Conservation (phyloP, 2,113 vertebrate genomes). For the Hystrix cristata region DNA sequence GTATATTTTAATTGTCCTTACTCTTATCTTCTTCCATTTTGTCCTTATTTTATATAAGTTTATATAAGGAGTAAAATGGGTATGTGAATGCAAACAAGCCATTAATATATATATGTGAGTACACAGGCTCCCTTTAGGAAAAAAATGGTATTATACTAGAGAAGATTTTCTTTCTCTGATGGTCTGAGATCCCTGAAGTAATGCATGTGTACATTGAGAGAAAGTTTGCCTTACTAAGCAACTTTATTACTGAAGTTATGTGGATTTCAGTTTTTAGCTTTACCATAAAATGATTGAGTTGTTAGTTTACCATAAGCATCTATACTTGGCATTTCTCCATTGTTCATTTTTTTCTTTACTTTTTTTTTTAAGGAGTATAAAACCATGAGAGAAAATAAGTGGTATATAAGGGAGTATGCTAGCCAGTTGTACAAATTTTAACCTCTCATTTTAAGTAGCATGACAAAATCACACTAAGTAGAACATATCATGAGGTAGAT, state of each 20-base stretch:
- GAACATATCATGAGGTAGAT: neutral
- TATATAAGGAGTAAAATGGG: constrained; percentile 58
- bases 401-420: neutral
- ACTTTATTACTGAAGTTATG: neutral
- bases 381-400: constrained; percentile 6
- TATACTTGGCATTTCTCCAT: constrained; percentile 9
- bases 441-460: constrained; percentile 12
- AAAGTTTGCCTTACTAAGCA: neutral
- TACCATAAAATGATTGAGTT: constrained; percentile 33
- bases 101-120: constrained; percentile 17
- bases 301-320: neutral
- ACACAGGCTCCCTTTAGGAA: constrained; percentile 20
- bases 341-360: constrained; percentile 21
- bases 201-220: neutral
- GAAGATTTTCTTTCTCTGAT: neutral
- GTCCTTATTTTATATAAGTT: neutral
- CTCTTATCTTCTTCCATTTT: constrained; percentile 36
- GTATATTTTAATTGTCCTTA: constrained; percentile 43
- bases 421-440: constrained; percentile 14
- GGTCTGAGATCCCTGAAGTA: neutral
- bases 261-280: constrained; percentile 36
- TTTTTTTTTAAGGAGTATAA: neutral
- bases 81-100: constrained; percentile 11
- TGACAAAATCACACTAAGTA: neutral
- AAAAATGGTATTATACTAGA: neutral